These are phyloP conservation scores for Cyclina sinensis DNA, from an alignment of 1,140 invertebrate species.

Conservation along the genomic window DNA sequence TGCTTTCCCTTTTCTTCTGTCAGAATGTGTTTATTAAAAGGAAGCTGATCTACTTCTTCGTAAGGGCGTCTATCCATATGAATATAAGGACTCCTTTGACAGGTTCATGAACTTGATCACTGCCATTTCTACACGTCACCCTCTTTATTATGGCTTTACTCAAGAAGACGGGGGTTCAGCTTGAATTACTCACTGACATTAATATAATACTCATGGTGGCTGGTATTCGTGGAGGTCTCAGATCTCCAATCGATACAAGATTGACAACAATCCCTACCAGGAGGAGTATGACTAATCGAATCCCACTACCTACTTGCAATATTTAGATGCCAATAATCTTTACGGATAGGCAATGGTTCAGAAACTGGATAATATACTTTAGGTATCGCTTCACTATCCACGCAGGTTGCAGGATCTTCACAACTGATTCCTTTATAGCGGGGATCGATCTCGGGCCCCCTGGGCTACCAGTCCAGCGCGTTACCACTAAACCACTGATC, in stretches of 20 bases:
- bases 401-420: conserved; percentile 87
- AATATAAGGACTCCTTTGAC: conserved; percentile 3
- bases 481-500: conserved; percentile 86
- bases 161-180: conserved; percentile 68
- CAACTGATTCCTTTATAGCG: conserved; percentile 87
- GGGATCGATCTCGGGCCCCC: conserved; percentile 74
- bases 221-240: conserved; percentile 74
- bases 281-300: conserved; percentile 22
- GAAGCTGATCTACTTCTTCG: conserved; percentile 10
- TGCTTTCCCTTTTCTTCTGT: neutral
- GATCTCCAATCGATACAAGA: conserved; percentile 68
- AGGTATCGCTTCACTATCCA: conserved; percentile 84
- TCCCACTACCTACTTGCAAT: conserved; percentile 22
- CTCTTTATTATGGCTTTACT: conserved; percentile 70
- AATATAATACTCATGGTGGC: conserved; percentile 77
- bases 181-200: conserved; percentile 75
- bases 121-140: conserved; percentile 52
- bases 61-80: conserved; percentile 43
- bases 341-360: conserved; percentile 72
- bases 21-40: conserved; percentile 4
- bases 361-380: conserved; percentile 88
- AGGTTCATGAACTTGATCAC: conserved; percentile 40
- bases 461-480: conserved; percentile 73
- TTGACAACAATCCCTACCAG: conserved; percentile 75
- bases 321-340: conserved; percentile 73